These are phyloP conservation scores for Astyanax mexicanus DNA, from an alignment of 2,797 vertebrate species.

Conservation along the genomic window DNA sequence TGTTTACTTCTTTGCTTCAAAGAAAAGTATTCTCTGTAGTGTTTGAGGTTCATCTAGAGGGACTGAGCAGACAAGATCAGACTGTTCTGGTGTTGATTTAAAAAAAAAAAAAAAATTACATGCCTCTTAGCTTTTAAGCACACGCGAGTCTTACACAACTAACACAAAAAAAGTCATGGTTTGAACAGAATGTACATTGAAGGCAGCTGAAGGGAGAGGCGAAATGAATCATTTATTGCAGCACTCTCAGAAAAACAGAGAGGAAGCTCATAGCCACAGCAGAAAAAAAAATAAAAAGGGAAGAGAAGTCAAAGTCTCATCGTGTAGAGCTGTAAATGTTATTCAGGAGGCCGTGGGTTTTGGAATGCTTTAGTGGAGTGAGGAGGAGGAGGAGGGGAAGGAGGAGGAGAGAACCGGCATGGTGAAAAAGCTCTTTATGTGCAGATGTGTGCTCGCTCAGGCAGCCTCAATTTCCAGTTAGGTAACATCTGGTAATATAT, in stretches of 20 bases:
- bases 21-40: background rate
- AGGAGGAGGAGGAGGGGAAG: slow-evolving; percentile 1
- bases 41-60: background rate
- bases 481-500: slow-evolving; percentile 68
- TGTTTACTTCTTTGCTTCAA: slow-evolving; percentile 17
- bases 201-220: background rate
- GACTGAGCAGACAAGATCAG: slow-evolving; percentile 11
- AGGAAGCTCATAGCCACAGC: slow-evolving; percentile 2
- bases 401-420: slow-evolving; percentile 14
- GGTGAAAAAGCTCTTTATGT: slow-evolving; percentile 14
- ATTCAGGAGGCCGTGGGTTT: background rate
- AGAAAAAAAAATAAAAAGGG: background rate
- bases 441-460: slow-evolving; percentile 29
- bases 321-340: background rate
- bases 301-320: background rate
- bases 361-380: slow-evolving; percentile 2
- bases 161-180: background rate
- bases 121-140: slow-evolving; percentile 17
- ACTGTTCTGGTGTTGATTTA: too few species aligned
- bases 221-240: slow-evolving; percentile 43
- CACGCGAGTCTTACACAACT: slow-evolving; percentile 31
- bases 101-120: too few species aligned
- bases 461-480: slow-evolving; percentile 66
- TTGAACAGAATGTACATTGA: slow-evolving; percentile 32
- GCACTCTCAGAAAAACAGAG: background rate